A percentile compares a stretch with the other conserved stretches of the same genome.
These are phyloP conservation scores for Arrhamphus sclerolepis DNA, from an alignment of 2,797 vertebrate species.

Conservation along the genomic window DNA sequence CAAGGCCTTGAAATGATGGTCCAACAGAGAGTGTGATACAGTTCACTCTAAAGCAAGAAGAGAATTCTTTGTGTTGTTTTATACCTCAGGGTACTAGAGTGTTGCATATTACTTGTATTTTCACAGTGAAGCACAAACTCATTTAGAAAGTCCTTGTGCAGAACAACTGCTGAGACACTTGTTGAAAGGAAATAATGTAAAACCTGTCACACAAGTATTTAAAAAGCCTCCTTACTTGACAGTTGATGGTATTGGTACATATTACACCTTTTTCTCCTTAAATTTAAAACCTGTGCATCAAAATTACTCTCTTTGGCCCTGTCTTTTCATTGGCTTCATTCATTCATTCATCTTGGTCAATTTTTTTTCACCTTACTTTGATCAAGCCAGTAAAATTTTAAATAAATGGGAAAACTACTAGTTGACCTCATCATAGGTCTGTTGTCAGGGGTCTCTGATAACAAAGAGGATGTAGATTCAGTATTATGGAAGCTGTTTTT, in stretches of 20 bases:
- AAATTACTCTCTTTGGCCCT: too few species aligned
- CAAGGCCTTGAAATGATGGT: constrained; percentile 40
- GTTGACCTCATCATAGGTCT: constrained; percentile 7
- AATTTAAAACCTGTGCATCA: too few species aligned
- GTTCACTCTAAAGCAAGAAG: constrained; percentile 27
- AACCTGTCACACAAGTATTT: too few species aligned
- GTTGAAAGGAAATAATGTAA: background rate
- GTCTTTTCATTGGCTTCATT: too few species aligned
- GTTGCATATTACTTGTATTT: background rate
- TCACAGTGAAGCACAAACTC: too few species aligned
- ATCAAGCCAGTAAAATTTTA: constrained; percentile 6
- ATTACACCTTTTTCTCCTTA: too few species aligned
- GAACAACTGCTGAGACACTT: background rate
- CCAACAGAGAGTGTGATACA: constrained; percentile 29
- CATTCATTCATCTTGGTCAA: too few species aligned
- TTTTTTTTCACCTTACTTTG: constrained; percentile 14
- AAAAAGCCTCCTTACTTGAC: too few species aligned
- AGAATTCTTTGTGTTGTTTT: constrained; percentile 12
- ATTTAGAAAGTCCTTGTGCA: background rate
- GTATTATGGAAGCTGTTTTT: constrained; percentile 20
- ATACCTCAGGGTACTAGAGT: background rate
- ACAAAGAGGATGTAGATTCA: constrained; percentile 51
- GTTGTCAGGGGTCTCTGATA: constrained; percentile 16
- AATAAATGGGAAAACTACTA: constrained; percentile 10
- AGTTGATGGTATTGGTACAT: too few species aligned